These are phyloP conservation scores for Apantesis nais DNA, from an alignment of 2,888 invertebrate species.

Conservation along the genomic window DNA sequence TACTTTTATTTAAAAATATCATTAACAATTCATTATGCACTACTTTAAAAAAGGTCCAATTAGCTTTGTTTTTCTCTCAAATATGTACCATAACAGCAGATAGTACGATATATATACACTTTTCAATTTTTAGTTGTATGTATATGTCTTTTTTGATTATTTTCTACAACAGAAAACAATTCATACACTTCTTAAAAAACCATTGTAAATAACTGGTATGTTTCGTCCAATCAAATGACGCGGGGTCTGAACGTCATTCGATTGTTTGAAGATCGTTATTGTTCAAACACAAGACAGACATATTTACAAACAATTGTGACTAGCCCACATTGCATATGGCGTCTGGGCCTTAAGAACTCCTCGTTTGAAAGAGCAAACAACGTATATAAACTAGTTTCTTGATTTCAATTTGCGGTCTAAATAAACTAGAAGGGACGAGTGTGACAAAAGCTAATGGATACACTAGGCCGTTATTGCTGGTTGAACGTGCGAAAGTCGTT, in stretches of 20 bases:
- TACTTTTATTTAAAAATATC: conserved; percentile 5
- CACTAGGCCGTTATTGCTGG: conserved; percentile 51
- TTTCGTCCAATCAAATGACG: conserved; percentile 8
- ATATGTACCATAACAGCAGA: neutral
- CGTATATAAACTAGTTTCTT: conserved; percentile 21
- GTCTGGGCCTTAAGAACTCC: neutral
- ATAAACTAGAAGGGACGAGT: conserved; percentile 49
- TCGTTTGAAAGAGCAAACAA: conserved; percentile 4
- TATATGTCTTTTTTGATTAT: too few species aligned
- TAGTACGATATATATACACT: too few species aligned
- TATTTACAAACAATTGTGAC: conserved; percentile 30
- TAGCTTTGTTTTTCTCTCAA: neutral
- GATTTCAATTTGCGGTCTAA: conserved; percentile 33
- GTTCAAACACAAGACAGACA: conserved; percentile 15
- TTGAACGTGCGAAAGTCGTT: conserved; percentile 83
- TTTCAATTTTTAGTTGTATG: too few species aligned
- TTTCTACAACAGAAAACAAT: conserved; percentile 2
- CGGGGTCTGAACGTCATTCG: conserved; percentile 4
- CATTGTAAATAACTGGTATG: conserved; percentile 12
- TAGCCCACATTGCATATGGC: conserved; percentile 6
- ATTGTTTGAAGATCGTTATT: conserved; percentile 23
- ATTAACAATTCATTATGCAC: neutral
- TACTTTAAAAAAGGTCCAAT: conserved; percentile 7
- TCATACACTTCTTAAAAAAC: conserved; percentile 11
- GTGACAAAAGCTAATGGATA: conserved; percentile 53